Evolutionary conservation across 2,888 invertebrate genomes (phyloP).

Genomic region (Fragum fragum): DNA sequence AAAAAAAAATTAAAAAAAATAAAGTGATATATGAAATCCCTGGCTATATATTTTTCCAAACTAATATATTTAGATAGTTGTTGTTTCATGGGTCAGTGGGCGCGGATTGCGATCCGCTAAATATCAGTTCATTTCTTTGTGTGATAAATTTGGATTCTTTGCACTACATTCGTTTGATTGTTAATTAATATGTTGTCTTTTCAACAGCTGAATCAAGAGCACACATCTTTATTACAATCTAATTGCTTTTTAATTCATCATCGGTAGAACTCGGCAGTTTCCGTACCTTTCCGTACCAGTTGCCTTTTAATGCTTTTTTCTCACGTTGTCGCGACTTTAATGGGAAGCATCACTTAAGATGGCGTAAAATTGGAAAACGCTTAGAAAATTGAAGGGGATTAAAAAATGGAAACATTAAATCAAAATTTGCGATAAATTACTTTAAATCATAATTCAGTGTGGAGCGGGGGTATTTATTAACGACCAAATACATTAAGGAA

Average conservation of each 20-base stretch:
- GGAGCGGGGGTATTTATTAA: constrained; percentile 5
- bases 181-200: not conserved
- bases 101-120: no score
- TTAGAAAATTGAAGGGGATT: constrained; percentile 5
- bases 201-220: constrained; percentile 5
- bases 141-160: not conserved
- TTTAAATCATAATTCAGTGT: constrained; percentile 13
- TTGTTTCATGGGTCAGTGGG: no score
- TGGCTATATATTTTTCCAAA: no score
- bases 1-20: no score
- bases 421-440: constrained; percentile 22
- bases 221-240: constrained; percentile 4
- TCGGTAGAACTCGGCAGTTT: constrained; percentile 8
- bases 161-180: not conserved
- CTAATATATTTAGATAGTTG: no score
- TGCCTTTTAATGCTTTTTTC: not conserved
- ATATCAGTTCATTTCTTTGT: not conserved
- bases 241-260: constrained; percentile 13
- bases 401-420: constrained; percentile 9
- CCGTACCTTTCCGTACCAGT: constrained; percentile 14
- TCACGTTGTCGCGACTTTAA: constrained; percentile 3
- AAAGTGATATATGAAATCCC: no score
- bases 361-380: constrained; percentile 26
- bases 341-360: not conserved
- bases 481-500: constrained; percentile 21